These are phyloP conservation scores for Styela clava DNA, from an alignment of 23 tunicate genomes.

Conservation along the genomic window DNA sequence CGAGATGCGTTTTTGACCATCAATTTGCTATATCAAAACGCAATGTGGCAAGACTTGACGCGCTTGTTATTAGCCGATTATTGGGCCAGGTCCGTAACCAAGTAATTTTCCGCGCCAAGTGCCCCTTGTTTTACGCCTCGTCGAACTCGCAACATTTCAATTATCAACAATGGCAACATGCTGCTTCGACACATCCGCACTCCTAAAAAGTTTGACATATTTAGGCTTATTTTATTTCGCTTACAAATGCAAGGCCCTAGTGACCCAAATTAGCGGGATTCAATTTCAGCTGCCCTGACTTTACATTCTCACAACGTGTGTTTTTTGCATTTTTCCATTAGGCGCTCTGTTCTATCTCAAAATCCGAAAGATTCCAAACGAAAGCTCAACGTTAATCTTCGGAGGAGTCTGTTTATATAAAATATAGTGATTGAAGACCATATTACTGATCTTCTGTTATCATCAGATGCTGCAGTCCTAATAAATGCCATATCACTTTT, in stretches of 20 bases:
- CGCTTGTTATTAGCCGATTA: not conserved
- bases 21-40: not conserved
- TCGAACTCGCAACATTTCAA: not conserved
- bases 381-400: too few relatives aligned
- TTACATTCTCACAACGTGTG: not conserved
- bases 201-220: not conserved
- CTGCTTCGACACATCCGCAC: not conserved
- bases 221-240: too few relatives aligned
- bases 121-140: not conserved
- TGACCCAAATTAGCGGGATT: too few relatives aligned
- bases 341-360: not conserved
- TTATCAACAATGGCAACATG: not conserved
- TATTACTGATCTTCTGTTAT: too few relatives aligned
- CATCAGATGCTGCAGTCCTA: too few relatives aligned
- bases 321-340: not conserved
- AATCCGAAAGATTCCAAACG: not conserved
- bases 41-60: not conserved
- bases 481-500: too few relatives aligned
- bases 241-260: too few relatives aligned
- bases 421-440: too few relatives aligned
- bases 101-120: slow-evolving; percentile 18
- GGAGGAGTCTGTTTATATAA: too few relatives aligned
- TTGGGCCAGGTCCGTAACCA: not conserved
- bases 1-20: not conserved
- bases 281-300: not conserved